Conservation (phyloP, 1,140 invertebrate genomes). For the Zaprionus kolodkinae region DNA sequence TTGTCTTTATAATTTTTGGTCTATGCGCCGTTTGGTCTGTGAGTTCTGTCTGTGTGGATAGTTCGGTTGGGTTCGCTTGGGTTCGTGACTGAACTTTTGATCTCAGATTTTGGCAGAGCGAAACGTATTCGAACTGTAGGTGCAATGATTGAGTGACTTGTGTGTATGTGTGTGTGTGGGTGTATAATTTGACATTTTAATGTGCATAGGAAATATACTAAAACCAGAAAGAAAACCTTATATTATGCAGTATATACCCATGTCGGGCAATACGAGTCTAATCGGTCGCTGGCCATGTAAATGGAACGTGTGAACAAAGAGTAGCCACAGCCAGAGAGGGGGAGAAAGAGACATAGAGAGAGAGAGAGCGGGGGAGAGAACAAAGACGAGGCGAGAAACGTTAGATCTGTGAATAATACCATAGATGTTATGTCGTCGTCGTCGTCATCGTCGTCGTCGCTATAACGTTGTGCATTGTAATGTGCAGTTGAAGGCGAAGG, state of each 20-base stretch:
- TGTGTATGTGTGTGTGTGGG: constrained; percentile 30
- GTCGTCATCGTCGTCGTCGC: constrained; percentile 18
- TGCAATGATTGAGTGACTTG: constrained; percentile 73
- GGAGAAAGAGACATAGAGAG: constrained; percentile 35
- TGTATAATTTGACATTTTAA: constrained; percentile 74
- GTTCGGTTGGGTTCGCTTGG: constrained; percentile 40
- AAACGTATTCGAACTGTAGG: constrained; percentile 52
- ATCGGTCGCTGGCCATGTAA: constrained; percentile 69
- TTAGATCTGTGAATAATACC: constrained; percentile 55
- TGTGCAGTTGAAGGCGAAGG: constrained; percentile 77
- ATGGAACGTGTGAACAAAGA: constrained; percentile 79
- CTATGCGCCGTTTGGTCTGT: constrained; percentile 59
- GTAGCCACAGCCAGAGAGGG: constrained; percentile 31
- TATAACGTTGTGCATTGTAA: constrained; percentile 63
- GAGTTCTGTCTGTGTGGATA: constrained; percentile 52
- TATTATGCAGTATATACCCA: not conserved
- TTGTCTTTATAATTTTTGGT: constrained; percentile 23
- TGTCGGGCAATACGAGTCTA: constrained; percentile 30
- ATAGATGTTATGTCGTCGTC: constrained; percentile 39
- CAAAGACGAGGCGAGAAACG: constrained; percentile 12
- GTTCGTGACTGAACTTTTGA: constrained; percentile 78
- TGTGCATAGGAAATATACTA: constrained; percentile 70
- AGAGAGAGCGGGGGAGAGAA: constrained; percentile 10
- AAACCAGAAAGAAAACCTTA: constrained; percentile 6
- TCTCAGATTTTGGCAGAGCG: constrained; percentile 59